Base-by-base conservation (phyloP, 2,113 vertebrate genomes). In the Capricornis sumatraensis region DNA sequence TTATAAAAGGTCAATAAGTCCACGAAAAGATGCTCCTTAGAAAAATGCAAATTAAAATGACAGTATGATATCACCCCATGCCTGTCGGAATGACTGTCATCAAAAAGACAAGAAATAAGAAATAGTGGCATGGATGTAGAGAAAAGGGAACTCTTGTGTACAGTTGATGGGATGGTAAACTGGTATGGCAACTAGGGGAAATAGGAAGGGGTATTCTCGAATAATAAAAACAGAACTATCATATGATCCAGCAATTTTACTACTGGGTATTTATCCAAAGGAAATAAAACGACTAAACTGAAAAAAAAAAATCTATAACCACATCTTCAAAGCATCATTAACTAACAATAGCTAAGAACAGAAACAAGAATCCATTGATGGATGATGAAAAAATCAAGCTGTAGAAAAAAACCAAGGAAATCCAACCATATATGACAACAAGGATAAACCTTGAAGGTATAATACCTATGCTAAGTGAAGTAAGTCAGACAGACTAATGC, bases 61-160 rank as follows among this genome's bases (percentile, higher is more conserved):
- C 30, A 53, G 14, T n/a, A 50, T 52, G 78, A 52, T 82, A 53
- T 82, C 11, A 82, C 19, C 11, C 3, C 47, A 82, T n/a, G 30
- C 30, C 47, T 53, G 7, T n/a, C 0, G 0, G 79, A 82, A n/a
- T n/a, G 19, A 53, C 19, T 1, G 3, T 4, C 30, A 82, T n/a
- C 5, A 52, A 82, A 82, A 53, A 53, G 30, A 82, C 19, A 53
- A 82, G 19, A 82, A 53, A 23, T 82, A 13, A 23, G 17, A 53
- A 82, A 53, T 8, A 82, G 1, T 53, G 17, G 30, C 17, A 82
- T 1, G 19, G 11, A 23, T 82, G 30, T 82, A 47, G 30, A n/a
- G 30, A n/a, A 50, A 82, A 82, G 47, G 30, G 30, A 52, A 53
- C 19, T 6, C 30, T 36, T 36, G 47, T 53, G 19, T 30, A n/a